These are phyloP conservation scores for Excalfactoria chinensis DNA, from an alignment of 2,113 vertebrate genomes.

Conservation along the genomic window DNA sequence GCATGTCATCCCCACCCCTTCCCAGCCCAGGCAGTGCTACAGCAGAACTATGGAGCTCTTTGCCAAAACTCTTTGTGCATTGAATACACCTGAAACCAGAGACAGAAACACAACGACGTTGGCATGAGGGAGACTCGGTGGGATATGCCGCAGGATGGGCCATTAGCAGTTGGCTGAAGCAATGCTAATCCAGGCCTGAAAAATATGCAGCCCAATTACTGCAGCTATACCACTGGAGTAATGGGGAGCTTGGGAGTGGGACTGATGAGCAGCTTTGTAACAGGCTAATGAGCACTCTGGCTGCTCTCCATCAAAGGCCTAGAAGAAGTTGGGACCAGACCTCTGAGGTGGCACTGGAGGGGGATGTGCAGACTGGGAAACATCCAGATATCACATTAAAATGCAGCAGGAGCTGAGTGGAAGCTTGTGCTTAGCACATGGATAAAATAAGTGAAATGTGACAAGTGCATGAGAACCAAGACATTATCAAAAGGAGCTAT, in stretches of 20 bases:
- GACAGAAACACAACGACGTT: not conserved
- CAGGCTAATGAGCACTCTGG: not conserved
- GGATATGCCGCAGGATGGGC: accelerated
- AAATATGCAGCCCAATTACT: not conserved
- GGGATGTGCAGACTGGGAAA: not conserved
- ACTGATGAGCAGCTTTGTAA: not conserved
- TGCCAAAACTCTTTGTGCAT: not conserved
- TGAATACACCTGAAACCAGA: accelerated
- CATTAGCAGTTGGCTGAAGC: not conserved
- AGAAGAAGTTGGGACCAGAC: not conserved
- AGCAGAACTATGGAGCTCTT: accelerated
- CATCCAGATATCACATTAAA: not conserved
- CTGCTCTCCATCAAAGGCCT: not conserved
- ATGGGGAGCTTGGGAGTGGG: not conserved
- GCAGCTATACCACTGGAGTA: not conserved
- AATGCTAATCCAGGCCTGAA: not conserved
- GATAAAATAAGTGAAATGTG: not conserved
- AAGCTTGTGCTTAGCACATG: not conserved
- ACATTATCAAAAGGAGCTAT: not conserved
- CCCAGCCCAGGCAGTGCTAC: not conserved
- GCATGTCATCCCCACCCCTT: too few relatives aligned
- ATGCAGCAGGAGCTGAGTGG: not conserved
- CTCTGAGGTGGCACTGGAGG: not conserved
- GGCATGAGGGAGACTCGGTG: not conserved
- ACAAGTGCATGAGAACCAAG: not conserved